These are phyloP conservation scores for Galerucella pusilla DNA, from an alignment of 2,888 invertebrate species.

Conservation along the genomic window DNA sequence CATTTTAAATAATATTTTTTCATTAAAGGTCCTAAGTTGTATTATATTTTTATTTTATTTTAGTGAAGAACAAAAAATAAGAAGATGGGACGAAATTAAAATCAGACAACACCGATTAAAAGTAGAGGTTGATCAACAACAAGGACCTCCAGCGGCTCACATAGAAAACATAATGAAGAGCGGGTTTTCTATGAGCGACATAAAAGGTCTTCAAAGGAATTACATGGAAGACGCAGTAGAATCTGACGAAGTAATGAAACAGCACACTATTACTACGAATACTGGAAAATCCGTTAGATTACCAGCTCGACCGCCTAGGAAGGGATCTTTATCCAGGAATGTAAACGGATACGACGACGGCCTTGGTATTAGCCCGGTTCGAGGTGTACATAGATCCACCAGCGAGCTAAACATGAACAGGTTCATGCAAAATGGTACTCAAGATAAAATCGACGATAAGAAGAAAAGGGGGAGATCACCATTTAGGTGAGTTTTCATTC, in stretches of 20 bases:
- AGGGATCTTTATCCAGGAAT: conserved; percentile 76
- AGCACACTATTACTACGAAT: conserved; percentile 58
- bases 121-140: conserved; percentile 75
- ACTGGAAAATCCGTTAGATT: conserved; percentile 61
- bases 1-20: no score
- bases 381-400: conserved; percentile 74
- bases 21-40: no score
- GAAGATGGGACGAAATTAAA: conserved; percentile 91
- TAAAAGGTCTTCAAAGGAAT: conserved; percentile 88
- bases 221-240: conserved; percentile 86
- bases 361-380: conserved; percentile 52
- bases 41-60: conserved; percentile 25
- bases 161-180: conserved; percentile 93
- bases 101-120: conserved; percentile 83
- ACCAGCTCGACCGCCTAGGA: conserved; percentile 80
- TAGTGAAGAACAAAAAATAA: conserved; percentile 84
- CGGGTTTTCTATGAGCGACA: conserved; percentile 91
- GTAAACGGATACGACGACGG: conserved; percentile 59
- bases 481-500: conserved; percentile 76
- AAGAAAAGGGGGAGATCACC: conserved; percentile 90
- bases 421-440: conserved; percentile 66
- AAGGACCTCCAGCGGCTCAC: conserved; percentile 77
- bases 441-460: conserved; percentile 65
- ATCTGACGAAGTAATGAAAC: conserved; percentile 73
- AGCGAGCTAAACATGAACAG: conserved; percentile 83